phyloP scores from a whole-genome alignment of 2,113 vertebrate genomes.

The Dryoscopus gambensis region DNA sequence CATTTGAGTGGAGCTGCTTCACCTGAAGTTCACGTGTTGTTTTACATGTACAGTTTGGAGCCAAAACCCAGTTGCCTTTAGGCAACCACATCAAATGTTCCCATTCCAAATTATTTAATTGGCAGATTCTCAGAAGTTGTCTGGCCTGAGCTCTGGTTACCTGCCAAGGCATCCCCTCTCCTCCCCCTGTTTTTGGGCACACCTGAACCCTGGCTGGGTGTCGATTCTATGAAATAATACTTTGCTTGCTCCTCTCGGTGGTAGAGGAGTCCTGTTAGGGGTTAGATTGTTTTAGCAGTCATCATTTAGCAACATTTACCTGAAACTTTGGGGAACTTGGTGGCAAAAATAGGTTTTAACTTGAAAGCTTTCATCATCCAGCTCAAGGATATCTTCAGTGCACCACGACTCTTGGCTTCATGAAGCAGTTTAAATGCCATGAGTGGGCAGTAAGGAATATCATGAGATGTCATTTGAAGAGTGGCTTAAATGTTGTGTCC shows the following conservation, averaged over 20 bases:
- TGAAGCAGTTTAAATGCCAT: background rate
- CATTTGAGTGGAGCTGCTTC: background rate
- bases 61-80: background rate
- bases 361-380: background rate
- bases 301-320: background rate
- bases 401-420: background rate
- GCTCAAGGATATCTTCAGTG: background rate
- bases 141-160: background rate
- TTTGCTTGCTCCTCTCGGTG: background rate
- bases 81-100: slow-evolving; percentile 10
- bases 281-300: background rate
- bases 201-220: background rate
- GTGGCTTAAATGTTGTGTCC: slow-evolving; percentile 24
- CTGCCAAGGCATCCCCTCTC: background rate
- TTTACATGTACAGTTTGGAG: background rate
- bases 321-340: background rate
- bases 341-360: background rate
- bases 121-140: background rate
- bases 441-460: slow-evolving; percentile 21
- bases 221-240: background rate
- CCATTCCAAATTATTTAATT: background rate
- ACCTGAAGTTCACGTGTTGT: background rate
- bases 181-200: background rate
- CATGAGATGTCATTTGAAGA: background rate
- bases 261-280: background rate